phyloP scores from a whole-genome alignment of 2,113 vertebrate species.

The Chaetura pelagica region DNA sequence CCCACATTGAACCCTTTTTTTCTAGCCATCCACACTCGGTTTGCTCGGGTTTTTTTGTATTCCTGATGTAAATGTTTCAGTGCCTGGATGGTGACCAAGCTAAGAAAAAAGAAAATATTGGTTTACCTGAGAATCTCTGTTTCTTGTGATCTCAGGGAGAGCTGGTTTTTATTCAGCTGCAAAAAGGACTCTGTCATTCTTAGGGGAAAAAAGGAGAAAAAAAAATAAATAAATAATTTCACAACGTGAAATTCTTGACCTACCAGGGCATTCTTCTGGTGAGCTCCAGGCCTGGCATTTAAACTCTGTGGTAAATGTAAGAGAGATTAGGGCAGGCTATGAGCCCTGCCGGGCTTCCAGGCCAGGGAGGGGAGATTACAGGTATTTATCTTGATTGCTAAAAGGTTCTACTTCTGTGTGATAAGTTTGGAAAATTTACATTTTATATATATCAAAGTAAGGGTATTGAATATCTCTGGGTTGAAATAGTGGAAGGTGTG shows the following conservation, averaged over 20 bases:
- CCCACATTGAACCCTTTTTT: neutral
- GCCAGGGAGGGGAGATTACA: fast-evolving
- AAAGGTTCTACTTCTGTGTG: neutral
- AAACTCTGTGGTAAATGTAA: neutral
- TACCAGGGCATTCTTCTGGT: neutral
- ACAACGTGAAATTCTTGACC: neutral
- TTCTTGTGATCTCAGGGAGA: neutral
- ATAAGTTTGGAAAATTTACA: neutral
- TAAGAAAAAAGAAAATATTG: neutral
- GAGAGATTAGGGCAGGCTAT: neutral
- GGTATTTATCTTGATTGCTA: neutral
- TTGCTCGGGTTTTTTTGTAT: neutral
- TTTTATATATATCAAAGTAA: neutral
- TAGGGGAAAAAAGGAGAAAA: neutral
- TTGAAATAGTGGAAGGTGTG: neutral
- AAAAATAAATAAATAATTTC: neutral
- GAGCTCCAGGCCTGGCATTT: neutral
- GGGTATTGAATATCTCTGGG: neutral
- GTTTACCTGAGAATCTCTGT: neutral
- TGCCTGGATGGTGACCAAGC: neutral
- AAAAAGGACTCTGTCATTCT: neutral
- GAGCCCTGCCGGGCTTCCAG: neutral
- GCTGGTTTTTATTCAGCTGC: neutral
- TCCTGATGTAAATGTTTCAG: neutral
- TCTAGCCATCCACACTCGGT: neutral